Evolutionary conservation across 2,113 vertebrate species (phyloP).

Genomic region (Euleptes europaea): DNA sequence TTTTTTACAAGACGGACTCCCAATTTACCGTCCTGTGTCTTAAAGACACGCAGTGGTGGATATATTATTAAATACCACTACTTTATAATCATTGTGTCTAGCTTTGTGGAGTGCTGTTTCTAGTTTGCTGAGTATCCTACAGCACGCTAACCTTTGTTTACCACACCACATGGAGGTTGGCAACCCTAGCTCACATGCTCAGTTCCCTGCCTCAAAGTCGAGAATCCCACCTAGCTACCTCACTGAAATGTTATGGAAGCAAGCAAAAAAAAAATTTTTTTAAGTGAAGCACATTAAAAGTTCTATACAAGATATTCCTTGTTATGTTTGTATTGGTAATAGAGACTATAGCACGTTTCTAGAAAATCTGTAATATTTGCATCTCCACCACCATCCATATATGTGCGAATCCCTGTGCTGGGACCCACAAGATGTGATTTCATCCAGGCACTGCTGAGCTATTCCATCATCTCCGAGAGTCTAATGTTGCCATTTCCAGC

Average conservation of each 20-base stretch:
- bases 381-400: neutral
- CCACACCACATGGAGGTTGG: no score
- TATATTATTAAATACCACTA: no score
- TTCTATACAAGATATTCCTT: neutral
- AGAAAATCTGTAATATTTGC: neutral
- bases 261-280: neutral
- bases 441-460: neutral
- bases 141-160: no score
- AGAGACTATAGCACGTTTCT: neutral
- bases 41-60: no score
- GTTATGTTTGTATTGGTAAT: neutral
- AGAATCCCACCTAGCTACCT: neutral
- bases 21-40: no score
- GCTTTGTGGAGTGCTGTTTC: no score
- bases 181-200: neutral
- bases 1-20: no score
- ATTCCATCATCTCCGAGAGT: neutral
- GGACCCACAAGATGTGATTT: neutral
- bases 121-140: no score
- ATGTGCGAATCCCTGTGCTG: neutral
- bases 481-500: conserved; percentile 6
- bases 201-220: neutral
- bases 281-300: neutral
- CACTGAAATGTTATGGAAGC: neutral
- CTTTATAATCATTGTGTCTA: no score